Conservation (phyloP, 2,888 invertebrate species). For the Nemurella pictetii region DNA sequence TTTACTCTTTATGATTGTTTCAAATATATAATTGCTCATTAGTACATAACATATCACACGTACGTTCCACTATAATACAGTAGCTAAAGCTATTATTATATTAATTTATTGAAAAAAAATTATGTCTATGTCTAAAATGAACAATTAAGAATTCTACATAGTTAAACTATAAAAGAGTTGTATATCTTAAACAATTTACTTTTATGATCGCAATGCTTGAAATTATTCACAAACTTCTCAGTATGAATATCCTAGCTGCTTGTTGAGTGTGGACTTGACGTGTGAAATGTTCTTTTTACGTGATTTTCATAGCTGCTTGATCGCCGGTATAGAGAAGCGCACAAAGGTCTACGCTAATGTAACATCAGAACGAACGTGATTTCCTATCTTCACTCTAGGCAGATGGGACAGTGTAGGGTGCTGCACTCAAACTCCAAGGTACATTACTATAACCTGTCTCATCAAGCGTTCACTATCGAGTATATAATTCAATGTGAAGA, state of each 20-base stretch:
- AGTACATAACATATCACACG: too few species aligned
- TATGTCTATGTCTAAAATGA: neutral
- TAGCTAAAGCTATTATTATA: too few species aligned
- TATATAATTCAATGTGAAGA: neutral
- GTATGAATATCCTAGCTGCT: neutral
- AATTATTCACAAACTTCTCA: neutral
- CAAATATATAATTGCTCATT: neutral
- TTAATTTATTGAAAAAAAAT: neutral
- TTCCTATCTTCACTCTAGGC: neutral
- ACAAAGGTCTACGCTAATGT: neutral
- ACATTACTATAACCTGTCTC: neutral
- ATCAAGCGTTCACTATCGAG: neutral
- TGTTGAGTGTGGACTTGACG: neutral
- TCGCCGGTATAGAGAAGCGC: neutral
- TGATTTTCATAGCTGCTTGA: neutral
- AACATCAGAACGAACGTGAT: neutral
- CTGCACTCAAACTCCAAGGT: neutral
- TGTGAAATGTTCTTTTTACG: neutral
- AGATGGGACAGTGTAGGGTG: neutral
- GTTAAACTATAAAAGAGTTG: neutral
- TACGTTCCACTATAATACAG: too few species aligned
- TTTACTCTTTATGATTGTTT: too few species aligned
- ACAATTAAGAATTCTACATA: neutral
- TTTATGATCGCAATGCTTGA: neutral
- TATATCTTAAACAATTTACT: neutral